Base-by-base conservation (phyloP, 2,888 invertebrate species). In the Andrena bicolor region DNA sequence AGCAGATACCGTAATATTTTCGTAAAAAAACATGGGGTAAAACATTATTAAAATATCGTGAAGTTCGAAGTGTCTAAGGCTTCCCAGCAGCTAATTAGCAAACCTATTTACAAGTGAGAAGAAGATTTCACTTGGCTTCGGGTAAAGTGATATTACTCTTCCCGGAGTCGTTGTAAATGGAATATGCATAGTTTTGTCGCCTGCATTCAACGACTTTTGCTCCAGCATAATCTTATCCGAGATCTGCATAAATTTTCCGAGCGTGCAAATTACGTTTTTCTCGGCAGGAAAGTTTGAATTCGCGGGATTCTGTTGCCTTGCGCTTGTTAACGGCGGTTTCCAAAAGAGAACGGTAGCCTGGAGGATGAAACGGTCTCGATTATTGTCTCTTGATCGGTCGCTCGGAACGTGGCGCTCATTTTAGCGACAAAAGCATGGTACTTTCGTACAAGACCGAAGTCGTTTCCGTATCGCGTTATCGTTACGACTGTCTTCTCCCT, bases 231-330 rank as follows among this genome's bases (percentile, higher is more conserved):
- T 66, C 70, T 71, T 56, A 56, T 70, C 66, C 23, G 6, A 28
- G 63, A 79, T 75, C 70, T 71, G 63, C 82, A 71, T 82, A 53
- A 83, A 81, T 74, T 66, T 58, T 49, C 41, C 77, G 51, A 61
- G 26, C n/a, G 66, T 61, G 74, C 61, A 49, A 80, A 75, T 80
- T 63, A 56, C 66, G 23, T 48, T 35, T 32, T 28, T 56, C 49
- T 28, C 16, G 48, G 13, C 32, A 3, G 41, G 7, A 0, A 28
- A 30, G 23, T 30, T 35, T 23, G n/a, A 23, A 35, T 16, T n/a
- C 8, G 13, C 41, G 41, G 41, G 5, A 58, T 28, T 41, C 26
- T 41, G 35, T 35, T 56, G 26, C 3, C 1, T 2, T 0, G 10
- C 30, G 20, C 20, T 20, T 48, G 56, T 32, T 8, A 58, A 58